These are phyloP conservation scores for Scopus umbretta DNA, from an alignment of 2,113 vertebrate genomes.

Conservation along the genomic window DNA sequence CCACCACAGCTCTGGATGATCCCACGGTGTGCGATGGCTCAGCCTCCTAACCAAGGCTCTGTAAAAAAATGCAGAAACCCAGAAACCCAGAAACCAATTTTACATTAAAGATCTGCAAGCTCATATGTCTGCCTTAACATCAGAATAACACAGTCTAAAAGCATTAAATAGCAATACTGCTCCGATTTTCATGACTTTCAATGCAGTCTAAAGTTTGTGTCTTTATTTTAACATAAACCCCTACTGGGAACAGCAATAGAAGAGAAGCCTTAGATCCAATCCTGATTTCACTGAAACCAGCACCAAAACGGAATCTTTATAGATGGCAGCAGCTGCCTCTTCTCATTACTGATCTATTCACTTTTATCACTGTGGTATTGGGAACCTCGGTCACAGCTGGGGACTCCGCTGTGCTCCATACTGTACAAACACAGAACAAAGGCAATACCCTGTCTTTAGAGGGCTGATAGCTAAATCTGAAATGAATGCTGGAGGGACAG, in stretches of 20 bases:
- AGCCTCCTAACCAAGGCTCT: not conserved
- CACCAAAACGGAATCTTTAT: slow-evolving; percentile 1
- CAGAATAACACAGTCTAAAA: not conserved
- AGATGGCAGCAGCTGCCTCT: slow-evolving; percentile 41
- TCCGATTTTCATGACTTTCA: not conserved
- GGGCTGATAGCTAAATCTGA: slow-evolving; percentile 53
- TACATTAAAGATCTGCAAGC: not conserved
- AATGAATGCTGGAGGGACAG: slow-evolving; percentile 51
- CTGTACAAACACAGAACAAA: slow-evolving; percentile 62
- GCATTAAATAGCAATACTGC: not conserved
- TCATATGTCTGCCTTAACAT: not conserved
- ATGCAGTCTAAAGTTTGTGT: not conserved
- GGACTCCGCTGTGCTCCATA: slow-evolving; percentile 13
- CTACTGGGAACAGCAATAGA: not conserved
- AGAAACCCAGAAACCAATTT: not conserved
- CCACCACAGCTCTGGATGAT: not conserved
- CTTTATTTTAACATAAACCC: slow-evolving; percentile 31
- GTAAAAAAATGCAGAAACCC: not conserved
- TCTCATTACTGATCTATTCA: slow-evolving; percentile 43
- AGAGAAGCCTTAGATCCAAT: slow-evolving; percentile 2
- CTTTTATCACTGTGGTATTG: slow-evolving; percentile 44
- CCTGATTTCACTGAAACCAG: slow-evolving; percentile 5
- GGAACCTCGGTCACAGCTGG: slow-evolving; percentile 60
- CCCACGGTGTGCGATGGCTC: not conserved
- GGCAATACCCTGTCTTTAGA: slow-evolving; percentile 46